phyloP scores from a whole-genome alignment of 2,113 vertebrate genomes.

The Uria lomvia region DNA sequence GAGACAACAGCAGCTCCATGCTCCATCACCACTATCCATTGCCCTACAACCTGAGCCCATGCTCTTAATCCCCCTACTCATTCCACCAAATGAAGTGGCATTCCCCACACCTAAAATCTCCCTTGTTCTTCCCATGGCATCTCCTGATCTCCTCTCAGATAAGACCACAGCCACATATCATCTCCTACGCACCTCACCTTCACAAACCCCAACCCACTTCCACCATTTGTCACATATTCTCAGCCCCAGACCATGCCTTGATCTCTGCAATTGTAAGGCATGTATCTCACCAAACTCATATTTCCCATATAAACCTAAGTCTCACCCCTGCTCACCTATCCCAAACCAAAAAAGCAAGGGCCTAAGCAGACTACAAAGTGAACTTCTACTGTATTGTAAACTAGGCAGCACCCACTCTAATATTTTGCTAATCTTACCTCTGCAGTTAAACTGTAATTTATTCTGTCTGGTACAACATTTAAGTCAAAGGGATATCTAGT shows the following conservation, averaged over 20 bases:
- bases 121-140: not conserved
- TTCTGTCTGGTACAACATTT: not conserved
- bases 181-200: not conserved
- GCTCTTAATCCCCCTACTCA: not conserved
- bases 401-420: not conserved
- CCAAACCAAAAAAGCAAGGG: not conserved
- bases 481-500: not conserved
- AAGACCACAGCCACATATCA: not conserved
- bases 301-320: not conserved
- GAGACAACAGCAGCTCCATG: not conserved
- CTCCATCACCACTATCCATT: not conserved
- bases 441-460: not conserved
- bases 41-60: not conserved
- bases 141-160: not conserved
- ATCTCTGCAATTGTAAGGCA: not conserved
- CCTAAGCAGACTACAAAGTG: not conserved
- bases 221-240: not conserved
- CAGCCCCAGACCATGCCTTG: not conserved
- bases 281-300: not conserved
- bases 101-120: not conserved
- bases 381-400: not conserved
- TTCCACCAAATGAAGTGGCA: not conserved
- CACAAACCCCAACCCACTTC: not conserved
- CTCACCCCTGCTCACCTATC: not conserved
- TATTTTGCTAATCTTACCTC: not conserved